These are phyloP conservation scores for Stenichneumon culpator DNA, from an alignment of 2,888 invertebrate genomes.

Conservation along the genomic window DNA sequence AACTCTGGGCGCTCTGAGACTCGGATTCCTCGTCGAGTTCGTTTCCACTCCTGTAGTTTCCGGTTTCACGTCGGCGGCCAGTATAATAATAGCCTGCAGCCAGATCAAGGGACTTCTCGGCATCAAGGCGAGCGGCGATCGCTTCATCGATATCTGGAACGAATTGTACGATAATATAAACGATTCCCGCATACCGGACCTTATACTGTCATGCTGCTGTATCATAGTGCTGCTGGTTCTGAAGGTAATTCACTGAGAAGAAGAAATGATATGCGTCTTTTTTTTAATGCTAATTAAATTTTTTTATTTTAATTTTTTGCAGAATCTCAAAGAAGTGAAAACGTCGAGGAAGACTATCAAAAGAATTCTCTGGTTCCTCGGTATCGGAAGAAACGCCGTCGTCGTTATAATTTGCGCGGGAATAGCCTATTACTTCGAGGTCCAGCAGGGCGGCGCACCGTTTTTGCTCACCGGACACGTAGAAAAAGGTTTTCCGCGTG, in stretches of 20 bases:
- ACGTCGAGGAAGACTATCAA: slow-evolving; percentile 83
- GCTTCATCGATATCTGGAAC: slow-evolving; percentile 88
- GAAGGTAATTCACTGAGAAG: slow-evolving; percentile 85
- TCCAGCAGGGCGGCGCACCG: slow-evolving; percentile 84
- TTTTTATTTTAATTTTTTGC: slow-evolving; percentile 71
- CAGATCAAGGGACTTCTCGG: slow-evolving; percentile 91
- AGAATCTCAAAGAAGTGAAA: slow-evolving; percentile 88
- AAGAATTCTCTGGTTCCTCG: slow-evolving; percentile 88
- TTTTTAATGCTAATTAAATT: neutral
- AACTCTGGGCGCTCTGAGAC: slow-evolving; percentile 88
- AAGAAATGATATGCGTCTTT: neutral
- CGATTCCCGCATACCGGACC: slow-evolving; percentile 87
- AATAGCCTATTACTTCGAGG: slow-evolving; percentile 87
- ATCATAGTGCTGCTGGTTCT: slow-evolving; percentile 88
- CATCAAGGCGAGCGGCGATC: slow-evolving; percentile 87
- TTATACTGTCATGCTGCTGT: slow-evolving; percentile 88
- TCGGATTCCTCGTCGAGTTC: slow-evolving; percentile 91
- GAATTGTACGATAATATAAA: slow-evolving; percentile 87
- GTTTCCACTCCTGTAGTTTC: slow-evolving; percentile 91
- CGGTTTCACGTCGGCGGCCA: slow-evolving; percentile 92
- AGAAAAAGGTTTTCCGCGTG: slow-evolving; percentile 88
- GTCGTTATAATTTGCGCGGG: slow-evolving; percentile 88
- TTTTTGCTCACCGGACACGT: slow-evolving; percentile 88
- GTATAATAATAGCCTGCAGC: slow-evolving; percentile 91
- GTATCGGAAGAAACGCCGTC: slow-evolving; percentile 90